Base-by-base conservation (phyloP, 2,113 vertebrate species). In the Burhinus bistriatus region DNA sequence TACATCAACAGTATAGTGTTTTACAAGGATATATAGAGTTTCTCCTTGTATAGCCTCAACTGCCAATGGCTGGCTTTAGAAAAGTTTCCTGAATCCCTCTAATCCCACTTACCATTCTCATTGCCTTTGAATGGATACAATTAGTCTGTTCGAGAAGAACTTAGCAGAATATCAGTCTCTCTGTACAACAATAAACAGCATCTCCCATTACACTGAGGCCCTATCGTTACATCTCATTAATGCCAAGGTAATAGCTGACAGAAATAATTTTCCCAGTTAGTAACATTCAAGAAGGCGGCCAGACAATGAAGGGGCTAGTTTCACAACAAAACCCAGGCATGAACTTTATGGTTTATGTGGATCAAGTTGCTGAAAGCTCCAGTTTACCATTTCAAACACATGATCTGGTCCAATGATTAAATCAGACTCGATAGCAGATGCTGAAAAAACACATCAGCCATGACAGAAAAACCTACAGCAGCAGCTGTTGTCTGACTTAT, bases 341-440 rank as follows among this genome's bases (percentile, higher is more conserved):
- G 69, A 95, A 87, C 84, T 94, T 93, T 27, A 82, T 21, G 2
- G 1, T 83, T 96, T 95, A 79, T 1, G 0, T 36, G 58, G 82
- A 91, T 90, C 87, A 52, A 85, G 49, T 87, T 95, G 64, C 89
- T 71, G 45, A 92, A 92, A 94, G 68, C 42, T 96, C 38, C 49
- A 92, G 69, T 72, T 93, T 61, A 94, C 52, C 47, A n/a, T 94
- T 96, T 96, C 92, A 91, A 94, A 84, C 34, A 90, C 40, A 57
- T 57, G 36, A 91, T 72, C 81, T 76, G 47, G 30, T 87, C 45
- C 49, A 82, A 22, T 30, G 42, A 95, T 66, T 92, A 95, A 89
- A 85, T 57, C 69, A 82, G 52, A 88, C 42, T 42, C 0, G 0
- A 84, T 2, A 91, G 69, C 36, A 91, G 87, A 96, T 85, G 44